phyloP scores from a whole-genome alignment of 35 echinoderm and acorn worm species.

The Stichopus chloronotus region DNA sequence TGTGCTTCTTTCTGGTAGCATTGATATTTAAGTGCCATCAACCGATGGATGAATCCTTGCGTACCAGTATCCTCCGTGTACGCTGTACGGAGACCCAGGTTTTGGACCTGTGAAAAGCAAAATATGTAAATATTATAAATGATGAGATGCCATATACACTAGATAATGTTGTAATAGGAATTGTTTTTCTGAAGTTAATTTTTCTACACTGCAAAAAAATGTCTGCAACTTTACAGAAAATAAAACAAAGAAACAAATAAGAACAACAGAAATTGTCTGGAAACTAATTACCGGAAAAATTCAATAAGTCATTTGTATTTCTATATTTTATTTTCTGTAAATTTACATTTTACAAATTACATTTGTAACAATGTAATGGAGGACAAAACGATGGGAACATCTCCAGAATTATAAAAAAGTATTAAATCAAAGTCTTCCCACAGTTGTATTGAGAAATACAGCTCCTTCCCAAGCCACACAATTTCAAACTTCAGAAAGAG shows the following conservation, averaged over 20 bases:
- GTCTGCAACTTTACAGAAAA: conserved; percentile 27
- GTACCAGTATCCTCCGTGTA: background rate
- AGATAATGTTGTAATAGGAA: too few relatives aligned
- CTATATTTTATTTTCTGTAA: background rate
- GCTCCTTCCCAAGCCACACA: too few relatives aligned
- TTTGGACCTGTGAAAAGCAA: conserved; percentile 2
- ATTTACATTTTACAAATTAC: background rate
- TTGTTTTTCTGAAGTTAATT: too few relatives aligned
- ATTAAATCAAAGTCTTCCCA: too few relatives aligned
- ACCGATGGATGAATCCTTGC: background rate
- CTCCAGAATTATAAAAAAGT: too few relatives aligned
- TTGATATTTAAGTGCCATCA: background rate
- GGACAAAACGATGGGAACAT: too few relatives aligned
- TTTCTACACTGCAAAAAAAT: conserved; percentile 1
- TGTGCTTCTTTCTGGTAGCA: background rate
- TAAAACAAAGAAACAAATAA: background rate
- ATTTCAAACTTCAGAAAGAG: too few relatives aligned
- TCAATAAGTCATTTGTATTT: background rate
- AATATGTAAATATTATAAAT: background rate
- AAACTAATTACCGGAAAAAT: background rate
- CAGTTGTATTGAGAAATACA: too few relatives aligned
- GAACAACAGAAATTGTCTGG: background rate
- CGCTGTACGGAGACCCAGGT: background rate
- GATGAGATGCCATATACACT: too few relatives aligned
- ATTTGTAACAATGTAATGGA: too few relatives aligned